Base-by-base conservation (phyloP, 2,113 vertebrate genomes). In the Myotis brandtii region DNA sequence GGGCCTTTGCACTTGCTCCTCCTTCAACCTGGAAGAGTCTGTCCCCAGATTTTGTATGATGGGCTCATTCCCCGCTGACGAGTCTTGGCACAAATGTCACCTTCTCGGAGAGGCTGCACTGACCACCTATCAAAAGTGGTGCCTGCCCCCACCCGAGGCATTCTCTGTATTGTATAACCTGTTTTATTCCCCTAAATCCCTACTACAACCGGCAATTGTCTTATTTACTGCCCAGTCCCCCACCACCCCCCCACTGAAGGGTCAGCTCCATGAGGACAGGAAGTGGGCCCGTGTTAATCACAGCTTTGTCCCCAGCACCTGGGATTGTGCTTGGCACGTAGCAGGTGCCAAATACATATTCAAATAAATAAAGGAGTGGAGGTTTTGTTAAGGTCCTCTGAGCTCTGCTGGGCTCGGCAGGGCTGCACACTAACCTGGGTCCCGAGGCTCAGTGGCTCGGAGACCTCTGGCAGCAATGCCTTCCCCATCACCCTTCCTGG, bases 1-100 rank as follows among this genome's bases (percentile, higher is more conserved):
- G 43, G 91, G 9, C 66, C 84, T 95, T 85, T 91, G 94, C n/a
- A 86, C 52, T 17, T 23, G 66, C 3, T 50, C n/a, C 30, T 73
- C 66, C 64, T 77, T 18, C 69, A 40, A 40, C 32, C 54, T 8
- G 2, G 40, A 46, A 21, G 40, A 64, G 20, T 27, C 34, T 54
- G 79, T 59, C 11, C 40, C 70, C 9, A 1, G 20, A 46, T 25
- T 82, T 37, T 77, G 34, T 43, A n/a, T 27, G 43, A 34, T 3
- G 30, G 34, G 43, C 25, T 76, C 9, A 3, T n/a, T 56, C 30
- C 27, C 23, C n/a, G 86, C 75, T n/a, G n/a, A 23, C n/a, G 69
- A 64, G 62, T 59, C 59, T 62, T 50, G 46, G 67, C 62, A 25
- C 75, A 64, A 18, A 12, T 3, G 34, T 34, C 27, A 32, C 37